Base-by-base conservation (phyloP, 2,113 vertebrate species). In the Heliornis fulica region DNA sequence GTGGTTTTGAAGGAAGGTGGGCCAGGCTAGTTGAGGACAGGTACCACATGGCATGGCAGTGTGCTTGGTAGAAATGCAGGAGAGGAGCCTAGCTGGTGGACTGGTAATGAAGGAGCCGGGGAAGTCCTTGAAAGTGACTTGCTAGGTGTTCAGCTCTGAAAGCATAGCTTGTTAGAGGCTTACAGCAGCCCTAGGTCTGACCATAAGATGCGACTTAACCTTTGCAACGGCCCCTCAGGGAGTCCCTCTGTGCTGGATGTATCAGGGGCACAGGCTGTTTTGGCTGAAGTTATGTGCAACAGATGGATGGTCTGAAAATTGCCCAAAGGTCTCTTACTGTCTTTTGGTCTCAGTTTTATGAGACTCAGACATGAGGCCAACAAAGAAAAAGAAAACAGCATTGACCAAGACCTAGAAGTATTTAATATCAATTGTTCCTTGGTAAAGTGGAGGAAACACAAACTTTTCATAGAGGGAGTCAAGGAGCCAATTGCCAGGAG, bases 161-260 rank as follows among this genome's bases (percentile, higher is more conserved):
- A 82, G 26, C 21, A 26, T 14, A 29, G 38, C 19, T 69, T 74
- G 21, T 26, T 20, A 78, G 59, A 63, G 76, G 31, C 31, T 77
- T 53, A 59, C 36, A 46, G 88, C 25, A 74, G 48, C 87, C 54
- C n/a, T 41, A 32, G 38, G 41, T 63, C 60, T 46, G 54, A 63
- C 41, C 65, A 23, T 16, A 31, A 48, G 68, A 57, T 1, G 11
- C 63, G 60, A 63, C 54, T n/a, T 8, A 57, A 65, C 38, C 46
- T 65, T 79, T 1, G 1, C 31, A 57, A 3, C 46, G 51, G 32
- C 13, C 14, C 28, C 53, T 43, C 0, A 0, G 50, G 43, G 48
- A 38, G 17, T 19, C 31, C 38, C 31, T 69, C 60, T 0, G 0
- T n/a, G 54, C 50, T 74, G 7, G 45, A 10, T 50, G 28, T 15